Evolutionary conservation across 2,888 invertebrate genomes (phyloP), one percentile per base, ranked within the genome.

Genomic region (Parapristionchus giblindavisi): DNA sequence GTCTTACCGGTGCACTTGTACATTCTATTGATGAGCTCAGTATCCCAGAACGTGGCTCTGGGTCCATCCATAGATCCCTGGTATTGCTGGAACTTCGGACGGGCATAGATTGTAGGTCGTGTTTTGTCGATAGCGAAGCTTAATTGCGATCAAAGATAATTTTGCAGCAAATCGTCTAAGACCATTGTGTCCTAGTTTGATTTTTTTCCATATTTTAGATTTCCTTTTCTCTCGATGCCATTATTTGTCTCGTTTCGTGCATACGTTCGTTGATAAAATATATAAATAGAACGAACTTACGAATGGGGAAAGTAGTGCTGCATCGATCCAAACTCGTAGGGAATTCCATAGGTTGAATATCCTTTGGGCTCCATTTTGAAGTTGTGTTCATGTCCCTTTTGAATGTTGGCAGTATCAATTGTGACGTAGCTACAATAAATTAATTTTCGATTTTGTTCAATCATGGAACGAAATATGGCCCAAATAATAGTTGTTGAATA

Each of bases 241-340:
- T 61, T 27, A n/a, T 24, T n/a, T n/a, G n/a, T n/a, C n/a, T n/a
- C n/a, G n/a, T n/a, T n/a, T n/a, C n/a, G n/a, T n/a, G n/a, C n/a
- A n/a, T n/a, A n/a, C n/a, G n/a, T n/a, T n/a, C n/a, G n/a, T n/a
- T n/a, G n/a, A n/a, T n/a, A n/a, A n/a, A 14, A 48, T 48, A 48
- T 48, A 21, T 48, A 48, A 48, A 48, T 14, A 48, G 21, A 48
- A 21, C 27, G 21, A 54, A 14, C 66, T 48, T 34, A 66, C 66
- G 66, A 43, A 29, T 48, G 29, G 32, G 43, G 34, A 21, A 48
- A 43, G 34, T 66, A 66, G 32, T 66, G 66, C 66, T 66, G 51
- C 66, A 66, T 66, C 32, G 66, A 66, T 66, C 66, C 66, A 51
- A 66, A 34, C 34, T 66, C 66, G 66, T 66, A 66, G 48, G 66